phyloP scores from a whole-genome alignment of 2,113 vertebrate species.

The Himantopus leucocephalus region DNA sequence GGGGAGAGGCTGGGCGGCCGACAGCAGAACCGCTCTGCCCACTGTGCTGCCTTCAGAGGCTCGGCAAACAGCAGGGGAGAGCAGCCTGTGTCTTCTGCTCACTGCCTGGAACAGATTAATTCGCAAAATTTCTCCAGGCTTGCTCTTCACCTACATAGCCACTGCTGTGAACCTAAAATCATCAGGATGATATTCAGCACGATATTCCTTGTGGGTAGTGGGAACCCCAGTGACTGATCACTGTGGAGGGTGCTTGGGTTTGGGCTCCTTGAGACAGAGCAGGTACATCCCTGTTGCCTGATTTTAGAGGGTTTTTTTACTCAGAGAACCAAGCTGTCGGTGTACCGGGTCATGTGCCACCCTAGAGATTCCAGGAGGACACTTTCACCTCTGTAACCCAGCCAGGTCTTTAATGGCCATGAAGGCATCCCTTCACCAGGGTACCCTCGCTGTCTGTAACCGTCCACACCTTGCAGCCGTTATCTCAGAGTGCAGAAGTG shows the following conservation, averaged over 20 bases:
- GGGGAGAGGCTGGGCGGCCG: neutral
- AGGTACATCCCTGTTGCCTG: neutral
- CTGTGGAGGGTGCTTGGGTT: neutral
- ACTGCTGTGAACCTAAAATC: neutral
- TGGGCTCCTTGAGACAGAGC: neutral
- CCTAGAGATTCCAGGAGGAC: neutral
- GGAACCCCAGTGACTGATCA: neutral
- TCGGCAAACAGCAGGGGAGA: neutral
- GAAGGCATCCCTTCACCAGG: neutral
- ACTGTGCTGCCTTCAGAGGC: neutral
- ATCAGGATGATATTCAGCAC: neutral
- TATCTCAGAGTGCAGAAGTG: neutral
- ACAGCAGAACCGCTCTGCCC: neutral
- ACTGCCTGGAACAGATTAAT: conserved; percentile 24
- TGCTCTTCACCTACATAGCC: neutral
- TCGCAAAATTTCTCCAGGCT: neutral
- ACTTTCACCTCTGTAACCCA: neutral
- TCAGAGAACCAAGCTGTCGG: neutral
- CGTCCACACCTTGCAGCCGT: neutral
- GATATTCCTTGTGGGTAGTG: rapidly evolving
- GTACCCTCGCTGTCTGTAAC: neutral
- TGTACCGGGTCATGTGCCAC: rapidly evolving
- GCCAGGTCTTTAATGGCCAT: neutral
- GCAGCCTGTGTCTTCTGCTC: neutral
- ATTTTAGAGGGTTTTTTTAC: neutral